Base-by-base conservation (phyloP, 2,888 invertebrate genomes). In the Thera obeliscata region DNA sequence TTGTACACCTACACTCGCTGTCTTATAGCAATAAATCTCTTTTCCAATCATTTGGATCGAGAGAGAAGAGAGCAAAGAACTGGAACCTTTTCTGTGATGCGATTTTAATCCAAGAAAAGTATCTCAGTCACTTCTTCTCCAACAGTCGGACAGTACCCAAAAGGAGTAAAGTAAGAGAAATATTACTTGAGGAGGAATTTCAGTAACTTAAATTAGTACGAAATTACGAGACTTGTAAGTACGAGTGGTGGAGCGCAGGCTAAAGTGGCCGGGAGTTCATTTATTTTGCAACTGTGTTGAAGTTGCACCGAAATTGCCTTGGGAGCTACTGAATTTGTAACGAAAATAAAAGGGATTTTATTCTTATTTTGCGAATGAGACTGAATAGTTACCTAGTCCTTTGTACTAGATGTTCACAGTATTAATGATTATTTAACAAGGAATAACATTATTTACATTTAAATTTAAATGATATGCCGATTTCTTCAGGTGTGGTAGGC, bases 141-240 rank as follows among this genome's bases (percentile, higher is more conserved):
- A 38, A 22, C 50, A 12, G 12, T 61, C 48, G 49, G 35, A 52
- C 64, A 41, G 41, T 9, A 67, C 46, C 46, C 11, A 43, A 38
- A 46, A 48, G 6, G 7, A 60, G 59, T 50, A 60, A 60, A 54
- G 52, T 54, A 50, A 52, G 50, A 52, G 70, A 72, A 61, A 65
- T 73, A 72, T 66, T 71, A 70, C 61, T 70, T 55, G 62, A 50
- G 41, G 64, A 70, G 58, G 76, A 76, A 76, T 76, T 72, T 72
- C 69, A 76, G 72, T 67, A 69, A 61, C 61, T 67, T 57, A 69
- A 73, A 72, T 78, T 76, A 69, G 69, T 61, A 38, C 62, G 50
- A 43, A 67, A 66, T 74, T 64, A 66, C 62, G 70, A 74, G 66
- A 64, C 61, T 66, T 59, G 64, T 46, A 61, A 54, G 43, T 46